phyloP scores from a whole-genome alignment of 2,797 vertebrate species.

The Phyllotis vaccarum region DNA sequence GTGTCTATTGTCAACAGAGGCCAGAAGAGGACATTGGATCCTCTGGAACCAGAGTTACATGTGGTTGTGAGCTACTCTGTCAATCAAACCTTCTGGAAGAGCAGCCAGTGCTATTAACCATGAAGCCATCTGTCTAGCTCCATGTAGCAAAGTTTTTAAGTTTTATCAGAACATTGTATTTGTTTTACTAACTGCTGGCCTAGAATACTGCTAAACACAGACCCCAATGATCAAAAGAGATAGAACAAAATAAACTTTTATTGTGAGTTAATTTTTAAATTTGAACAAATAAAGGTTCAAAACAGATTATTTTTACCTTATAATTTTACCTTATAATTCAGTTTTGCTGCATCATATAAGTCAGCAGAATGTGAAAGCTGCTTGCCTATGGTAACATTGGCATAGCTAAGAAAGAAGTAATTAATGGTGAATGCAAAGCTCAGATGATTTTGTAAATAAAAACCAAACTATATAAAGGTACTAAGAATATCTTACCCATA shows the following conservation, averaged over 20 bases:
- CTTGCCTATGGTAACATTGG: conserved; percentile 92
- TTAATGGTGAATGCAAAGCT: conserved; percentile 49
- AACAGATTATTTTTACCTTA: conserved; percentile 88
- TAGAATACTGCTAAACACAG: background rate
- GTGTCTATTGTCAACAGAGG: background rate
- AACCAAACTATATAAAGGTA: conserved; percentile 22
- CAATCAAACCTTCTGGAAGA: background rate
- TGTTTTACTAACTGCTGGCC: background rate
- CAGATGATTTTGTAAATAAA: background rate
- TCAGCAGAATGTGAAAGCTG: conserved; percentile 89
- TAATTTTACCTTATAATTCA: conserved; percentile 89
- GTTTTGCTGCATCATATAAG: conserved; percentile 88
- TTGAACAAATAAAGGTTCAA: conserved; percentile 31
- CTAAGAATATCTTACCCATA: conserved; percentile 89
- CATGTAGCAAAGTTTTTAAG: background rate
- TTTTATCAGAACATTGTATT: background rate
- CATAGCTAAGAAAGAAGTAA: conserved; percentile 87
- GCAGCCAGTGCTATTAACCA: background rate
- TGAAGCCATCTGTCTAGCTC: background rate
- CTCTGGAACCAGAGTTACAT: background rate
- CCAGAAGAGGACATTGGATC: background rate
- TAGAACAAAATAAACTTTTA: conserved; percentile 45
- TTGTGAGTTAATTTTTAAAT: conserved; percentile 11
- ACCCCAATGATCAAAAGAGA: conserved; percentile 10
- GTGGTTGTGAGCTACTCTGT: background rate